These are phyloP conservation scores for Oryctolagus cuniculus DNA, from an alignment of 2,113 vertebrate species.

Conservation along the genomic window DNA sequence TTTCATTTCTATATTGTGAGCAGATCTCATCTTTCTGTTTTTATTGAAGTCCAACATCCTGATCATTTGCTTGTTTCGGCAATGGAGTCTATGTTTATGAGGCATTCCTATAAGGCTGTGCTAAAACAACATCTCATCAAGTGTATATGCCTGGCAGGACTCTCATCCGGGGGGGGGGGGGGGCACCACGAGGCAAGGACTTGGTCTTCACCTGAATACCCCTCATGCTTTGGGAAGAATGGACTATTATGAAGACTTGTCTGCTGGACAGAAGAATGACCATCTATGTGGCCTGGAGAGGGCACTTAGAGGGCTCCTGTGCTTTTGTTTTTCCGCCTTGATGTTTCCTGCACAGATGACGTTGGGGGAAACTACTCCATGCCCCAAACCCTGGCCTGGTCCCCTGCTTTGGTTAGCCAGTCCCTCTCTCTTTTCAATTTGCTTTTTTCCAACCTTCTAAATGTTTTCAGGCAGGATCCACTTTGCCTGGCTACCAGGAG, in stretches of 20 bases:
- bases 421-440: background rate
- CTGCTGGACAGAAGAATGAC: background rate
- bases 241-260: background rate
- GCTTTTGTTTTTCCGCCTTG: background rate
- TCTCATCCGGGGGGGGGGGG: background rate
- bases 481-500: background rate
- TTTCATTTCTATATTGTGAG: slow-evolving; percentile 64
- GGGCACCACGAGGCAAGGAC: background rate
- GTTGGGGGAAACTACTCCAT: background rate
- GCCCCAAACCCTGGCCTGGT: background rate
- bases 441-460: background rate
- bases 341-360: background rate
- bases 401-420: background rate
- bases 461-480: background rate
- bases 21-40: slow-evolving; percentile 56
- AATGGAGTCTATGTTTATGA: slow-evolving; percentile 28
- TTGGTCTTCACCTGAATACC: background rate
- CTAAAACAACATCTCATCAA: slow-evolving; percentile 26
- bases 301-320: too few species aligned
- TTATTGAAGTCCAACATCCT: slow-evolving; percentile 37
- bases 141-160: background rate
- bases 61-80: slow-evolving; percentile 66
- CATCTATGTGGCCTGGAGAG: background rate
- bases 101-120: slow-evolving; percentile 59
- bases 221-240: background rate